phyloP scores from a whole-genome alignment of 2,113 vertebrate species.

The Halichoerus grypus region DNA sequence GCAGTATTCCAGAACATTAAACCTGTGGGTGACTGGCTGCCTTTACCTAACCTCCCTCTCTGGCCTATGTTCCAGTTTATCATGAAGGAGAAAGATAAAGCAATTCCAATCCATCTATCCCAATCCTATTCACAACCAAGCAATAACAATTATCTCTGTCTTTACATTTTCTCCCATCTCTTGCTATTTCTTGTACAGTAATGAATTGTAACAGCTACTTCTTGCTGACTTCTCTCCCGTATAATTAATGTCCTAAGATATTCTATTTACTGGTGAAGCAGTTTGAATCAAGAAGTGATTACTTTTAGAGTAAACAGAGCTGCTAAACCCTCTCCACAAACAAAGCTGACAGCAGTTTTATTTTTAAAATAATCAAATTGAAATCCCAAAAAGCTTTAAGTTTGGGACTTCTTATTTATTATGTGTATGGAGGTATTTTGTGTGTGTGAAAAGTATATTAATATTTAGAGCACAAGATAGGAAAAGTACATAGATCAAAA shows the following conservation, averaged over 20 bases:
- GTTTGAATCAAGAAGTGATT: slow-evolving; percentile 91
- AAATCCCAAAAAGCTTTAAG: slow-evolving; percentile 78
- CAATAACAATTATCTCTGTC: slow-evolving; percentile 89
- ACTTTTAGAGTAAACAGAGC: slow-evolving; percentile 89
- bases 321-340: slow-evolving; percentile 85
- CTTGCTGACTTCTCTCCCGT: slow-evolving; percentile 87
- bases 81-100: slow-evolving; percentile 87
- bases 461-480: slow-evolving; percentile 65
- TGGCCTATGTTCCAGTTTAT: slow-evolving; percentile 79
- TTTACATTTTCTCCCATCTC: slow-evolving; percentile 88
- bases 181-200: slow-evolving; percentile 89
- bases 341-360: slow-evolving; percentile 78
- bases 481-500: slow-evolving; percentile 49
- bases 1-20: neutral
- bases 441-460: slow-evolving; percentile 72
- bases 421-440: slow-evolving; percentile 52
- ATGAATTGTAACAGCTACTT: slow-evolving; percentile 91
- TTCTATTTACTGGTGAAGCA: slow-evolving; percentile 89
- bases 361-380: slow-evolving; percentile 83
- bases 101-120: slow-evolving; percentile 88
- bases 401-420: slow-evolving; percentile 79
- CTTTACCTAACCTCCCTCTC: neutral
- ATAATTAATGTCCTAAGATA: slow-evolving; percentile 92
- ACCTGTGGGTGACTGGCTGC: neutral
- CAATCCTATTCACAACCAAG: slow-evolving; percentile 85